Evolutionary conservation across 53 echinoderm and acorn worm species (phyloP), one percentile per base, ranked within the genome.

Genomic region (Zoroaster sp.): DNA sequence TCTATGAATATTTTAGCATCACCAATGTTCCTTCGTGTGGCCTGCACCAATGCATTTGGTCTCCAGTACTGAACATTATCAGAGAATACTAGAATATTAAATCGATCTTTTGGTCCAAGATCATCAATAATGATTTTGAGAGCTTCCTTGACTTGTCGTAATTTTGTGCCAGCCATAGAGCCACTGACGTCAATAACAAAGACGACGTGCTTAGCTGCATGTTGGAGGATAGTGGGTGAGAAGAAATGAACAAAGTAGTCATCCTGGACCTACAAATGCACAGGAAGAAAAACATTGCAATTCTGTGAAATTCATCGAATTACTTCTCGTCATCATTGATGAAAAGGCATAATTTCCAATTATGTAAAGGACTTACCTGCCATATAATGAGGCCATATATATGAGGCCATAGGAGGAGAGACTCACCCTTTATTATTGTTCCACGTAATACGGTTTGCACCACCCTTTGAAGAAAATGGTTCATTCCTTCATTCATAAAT

Each of bases 101-200:
- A 99, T 36, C 91, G 91, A 68, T 96, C 99, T 20, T 73, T 93
- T 13, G 93, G 72, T 28, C 92, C 88, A 1, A 99, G 93, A 70
- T 98, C 91, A 47, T 94, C 90, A 21, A 99, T 63, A 67, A 96
- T 94, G 49, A 90, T 91, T 67, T 96, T 91, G 21, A 99, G 88
- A 33, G 96, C 96, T 31, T 94, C 99, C 45, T 99, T 99, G 55
- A 94, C 94, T 79, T 99, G 99, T 23, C 83, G 66, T 32, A 99
- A 85, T 45, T 99, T 99, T 25, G 92, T 90, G 35, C 99, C 99
- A n/a, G 90, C 94, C 99, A 99, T 99, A 36, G 99, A 99, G 11
- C 93, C 99, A 52, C 99, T 99, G 70, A 96, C 93, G 59, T 99
- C 99, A 20, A 99, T 96, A 49, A 99, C 90, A 49, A 99, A 99